Conservation (phyloP, 2,797 vertebrate species). For the Mareca penelope region DNA sequence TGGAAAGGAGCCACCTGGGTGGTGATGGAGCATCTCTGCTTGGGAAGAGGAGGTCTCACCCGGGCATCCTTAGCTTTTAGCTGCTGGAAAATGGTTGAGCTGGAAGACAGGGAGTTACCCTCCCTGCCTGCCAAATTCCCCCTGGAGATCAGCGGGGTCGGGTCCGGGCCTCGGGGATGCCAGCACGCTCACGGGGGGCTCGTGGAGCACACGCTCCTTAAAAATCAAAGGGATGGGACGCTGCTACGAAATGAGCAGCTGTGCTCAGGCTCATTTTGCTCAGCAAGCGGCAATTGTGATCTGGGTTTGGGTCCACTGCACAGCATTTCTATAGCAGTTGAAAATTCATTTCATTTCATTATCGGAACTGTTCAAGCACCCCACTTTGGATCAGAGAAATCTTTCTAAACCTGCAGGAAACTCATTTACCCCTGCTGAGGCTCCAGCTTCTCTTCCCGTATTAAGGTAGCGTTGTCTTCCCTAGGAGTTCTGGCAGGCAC, state of each 20-base stretch:
- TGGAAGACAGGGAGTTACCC: too few species aligned
- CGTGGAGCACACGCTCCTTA: background rate
- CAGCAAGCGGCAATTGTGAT: background rate
- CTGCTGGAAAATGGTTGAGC: background rate
- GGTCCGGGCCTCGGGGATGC: background rate
- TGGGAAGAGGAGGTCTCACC: background rate
- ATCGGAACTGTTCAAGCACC: conserved; percentile 62
- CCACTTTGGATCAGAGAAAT: conserved; percentile 46
- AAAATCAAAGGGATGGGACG: background rate
- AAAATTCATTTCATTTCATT: conserved; percentile 75
- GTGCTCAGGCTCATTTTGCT: conserved; percentile 11
- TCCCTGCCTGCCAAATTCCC: too few species aligned
- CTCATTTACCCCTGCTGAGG: conserved; percentile 71
- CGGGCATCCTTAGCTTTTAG: background rate
- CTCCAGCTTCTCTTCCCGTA: conserved; percentile 14
- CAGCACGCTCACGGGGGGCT: background rate
- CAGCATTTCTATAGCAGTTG: conserved; percentile 18
- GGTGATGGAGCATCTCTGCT: background rate
- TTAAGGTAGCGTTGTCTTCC: conserved; percentile 11
- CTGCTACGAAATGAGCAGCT: conserved; percentile 11
- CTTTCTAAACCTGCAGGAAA: conserved; percentile 67
- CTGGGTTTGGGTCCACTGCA: conserved; percentile 29
- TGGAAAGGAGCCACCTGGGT: rapidly evolving
- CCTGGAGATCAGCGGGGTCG: background rate
- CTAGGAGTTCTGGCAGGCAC: background rate